phyloP scores from a whole-genome alignment of 2,888 invertebrate genomes.

The Spilosoma lubricipeda region DNA sequence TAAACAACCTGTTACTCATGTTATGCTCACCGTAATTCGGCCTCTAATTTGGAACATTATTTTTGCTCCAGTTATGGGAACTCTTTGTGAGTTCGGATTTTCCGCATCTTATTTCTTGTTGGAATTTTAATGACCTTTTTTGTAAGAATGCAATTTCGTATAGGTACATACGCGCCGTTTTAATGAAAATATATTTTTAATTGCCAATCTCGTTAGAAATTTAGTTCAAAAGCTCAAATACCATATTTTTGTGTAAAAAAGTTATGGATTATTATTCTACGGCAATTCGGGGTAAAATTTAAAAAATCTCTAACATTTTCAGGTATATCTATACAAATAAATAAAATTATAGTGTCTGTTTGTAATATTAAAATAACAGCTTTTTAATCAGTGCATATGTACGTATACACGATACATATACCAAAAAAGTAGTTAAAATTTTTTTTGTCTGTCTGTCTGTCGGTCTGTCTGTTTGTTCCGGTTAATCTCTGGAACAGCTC shows the following conservation, averaged over 20 bases:
- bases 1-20: constrained; percentile 3
- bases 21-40: not conserved
- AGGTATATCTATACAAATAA: too few relatives aligned
- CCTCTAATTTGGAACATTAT: constrained; percentile 3
- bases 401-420: too few relatives aligned
- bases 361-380: too few relatives aligned
- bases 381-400: too few relatives aligned
- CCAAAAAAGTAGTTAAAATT: too few relatives aligned
- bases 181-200: not conserved
- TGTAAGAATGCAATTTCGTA: not conserved
- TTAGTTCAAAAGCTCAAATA: not conserved
- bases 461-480: too few relatives aligned
- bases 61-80: constrained; percentile 2
- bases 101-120: not conserved
- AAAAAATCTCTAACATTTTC: not conserved
- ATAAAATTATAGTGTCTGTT: too few relatives aligned
- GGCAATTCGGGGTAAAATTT: not conserved
- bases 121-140: not conserved
- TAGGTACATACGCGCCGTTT: not conserved
- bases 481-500: too few relatives aligned
- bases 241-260: not conserved
- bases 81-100: not conserved
- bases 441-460: too few relatives aligned
- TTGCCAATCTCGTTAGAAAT: not conserved
- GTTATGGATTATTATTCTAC: not conserved